A percentile compares a stretch with the other conserved stretches of the same genome.
Conservation (phyloP, 2,888 invertebrate species). For the Leptopilina syphax region DNA sequence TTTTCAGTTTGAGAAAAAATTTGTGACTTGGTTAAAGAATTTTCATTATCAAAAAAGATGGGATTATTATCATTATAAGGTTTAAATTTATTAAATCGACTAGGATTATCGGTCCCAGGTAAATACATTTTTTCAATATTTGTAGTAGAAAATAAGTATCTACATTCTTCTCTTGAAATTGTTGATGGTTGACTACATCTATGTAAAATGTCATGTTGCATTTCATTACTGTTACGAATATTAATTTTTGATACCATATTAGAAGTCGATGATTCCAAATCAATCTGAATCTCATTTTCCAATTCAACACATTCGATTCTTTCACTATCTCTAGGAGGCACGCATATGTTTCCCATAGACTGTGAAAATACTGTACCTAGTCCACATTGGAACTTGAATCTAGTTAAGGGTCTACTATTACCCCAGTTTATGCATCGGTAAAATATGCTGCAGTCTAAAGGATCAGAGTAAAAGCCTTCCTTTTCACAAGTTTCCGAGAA, state of each 20-base stretch:
- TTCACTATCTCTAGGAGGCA: slow-evolving; percentile 83
- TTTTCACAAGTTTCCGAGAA: slow-evolving; percentile 77
- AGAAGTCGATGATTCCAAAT: slow-evolving; percentile 40
- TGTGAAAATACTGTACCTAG: slow-evolving; percentile 84
- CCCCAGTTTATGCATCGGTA: slow-evolving; percentile 86
- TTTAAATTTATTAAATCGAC: slow-evolving; percentile 42
- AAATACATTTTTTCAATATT: background rate
- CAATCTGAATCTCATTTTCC: slow-evolving; percentile 78
- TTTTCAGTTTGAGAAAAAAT: slow-evolving; percentile 26
- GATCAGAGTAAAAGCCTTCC: slow-evolving; percentile 86
- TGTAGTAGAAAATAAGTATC: background rate
- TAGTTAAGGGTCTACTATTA: slow-evolving; percentile 78
- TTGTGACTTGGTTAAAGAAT: slow-evolving; percentile 52
- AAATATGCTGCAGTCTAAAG: slow-evolving; percentile 85
- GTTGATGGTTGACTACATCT: slow-evolving; percentile 79
- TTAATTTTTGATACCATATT: background rate
- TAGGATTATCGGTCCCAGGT: slow-evolving; percentile 40
- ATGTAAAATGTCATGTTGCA: slow-evolving; percentile 76
- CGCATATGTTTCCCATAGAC: slow-evolving; percentile 82
- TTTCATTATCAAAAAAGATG: slow-evolving; percentile 49
- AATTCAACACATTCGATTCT: slow-evolving; percentile 82
- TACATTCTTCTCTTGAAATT: slow-evolving; percentile 63
- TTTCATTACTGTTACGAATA: slow-evolving; percentile 71
- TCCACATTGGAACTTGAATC: slow-evolving; percentile 85
- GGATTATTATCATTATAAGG: slow-evolving; percentile 46